Conservation (phyloP, 2,113 vertebrate species). For the Nycticebus coucang region DNA sequence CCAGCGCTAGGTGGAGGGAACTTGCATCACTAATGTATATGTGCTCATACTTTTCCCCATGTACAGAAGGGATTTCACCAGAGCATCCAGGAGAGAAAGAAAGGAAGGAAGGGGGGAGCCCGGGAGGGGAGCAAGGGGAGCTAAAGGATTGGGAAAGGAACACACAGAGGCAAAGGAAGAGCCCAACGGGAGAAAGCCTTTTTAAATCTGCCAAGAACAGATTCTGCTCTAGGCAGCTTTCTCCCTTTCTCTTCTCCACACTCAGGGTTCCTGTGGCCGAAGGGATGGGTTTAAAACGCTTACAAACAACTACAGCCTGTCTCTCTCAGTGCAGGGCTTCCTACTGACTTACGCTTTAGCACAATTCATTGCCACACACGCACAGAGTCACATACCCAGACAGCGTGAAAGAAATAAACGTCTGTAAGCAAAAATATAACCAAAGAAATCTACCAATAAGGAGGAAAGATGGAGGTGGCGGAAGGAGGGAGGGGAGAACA, state of each 20-base stretch:
- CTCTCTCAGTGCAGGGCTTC: background rate
- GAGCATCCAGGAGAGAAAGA: background rate
- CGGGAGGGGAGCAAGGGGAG: background rate
- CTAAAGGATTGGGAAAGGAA: too few relatives aligned
- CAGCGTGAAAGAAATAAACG: background rate
- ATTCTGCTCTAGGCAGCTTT: background rate
- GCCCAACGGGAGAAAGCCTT: background rate
- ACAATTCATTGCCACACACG: background rate
- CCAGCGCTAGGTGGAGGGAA: too few relatives aligned
- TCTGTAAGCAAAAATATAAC: background rate
- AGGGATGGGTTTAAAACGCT: background rate
- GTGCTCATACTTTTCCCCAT: background rate
- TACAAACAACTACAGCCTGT: background rate
- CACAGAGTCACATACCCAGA: background rate
- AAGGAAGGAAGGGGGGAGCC: fast-evolving
- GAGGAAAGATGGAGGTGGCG: fast-evolving
- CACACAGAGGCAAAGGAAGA: background rate
- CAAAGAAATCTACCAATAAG: background rate
- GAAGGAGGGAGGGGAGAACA: background rate
- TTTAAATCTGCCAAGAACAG: background rate
- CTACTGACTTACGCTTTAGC: background rate
- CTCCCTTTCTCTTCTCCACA: background rate
- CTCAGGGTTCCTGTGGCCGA: background rate
- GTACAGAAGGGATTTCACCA: background rate
- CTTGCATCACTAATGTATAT: too few relatives aligned